phyloP scores from a whole-genome alignment of 2,797 vertebrate genomes.

The Moxostoma hubbsi region DNA sequence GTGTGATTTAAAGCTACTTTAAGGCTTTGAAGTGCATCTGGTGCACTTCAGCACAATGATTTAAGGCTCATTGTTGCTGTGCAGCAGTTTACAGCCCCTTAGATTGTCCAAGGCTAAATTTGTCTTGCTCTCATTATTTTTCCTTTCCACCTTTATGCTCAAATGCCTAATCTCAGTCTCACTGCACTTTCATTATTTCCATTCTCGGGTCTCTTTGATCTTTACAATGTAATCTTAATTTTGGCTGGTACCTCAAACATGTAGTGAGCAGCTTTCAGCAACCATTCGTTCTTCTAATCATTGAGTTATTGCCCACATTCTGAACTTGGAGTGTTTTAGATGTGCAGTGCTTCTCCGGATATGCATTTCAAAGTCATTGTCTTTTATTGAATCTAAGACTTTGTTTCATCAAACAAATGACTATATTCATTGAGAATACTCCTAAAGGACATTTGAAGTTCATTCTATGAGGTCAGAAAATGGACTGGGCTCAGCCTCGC shows the following conservation, averaged over 20 bases:
- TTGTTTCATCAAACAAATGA: constrained; percentile 26
- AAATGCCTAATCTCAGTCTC: constrained; percentile 35
- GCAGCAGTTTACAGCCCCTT: constrained; percentile 44
- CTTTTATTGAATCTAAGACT: constrained; percentile 9
- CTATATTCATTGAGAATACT: constrained; percentile 7
- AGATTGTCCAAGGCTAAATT: constrained; percentile 20
- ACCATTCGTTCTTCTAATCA: constrained; percentile 34
- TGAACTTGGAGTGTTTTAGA: not conserved
- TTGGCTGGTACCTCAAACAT: not conserved
- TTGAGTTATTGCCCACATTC: constrained; percentile 38
- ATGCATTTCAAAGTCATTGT: constrained; percentile 24
- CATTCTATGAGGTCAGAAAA: constrained; percentile 36
- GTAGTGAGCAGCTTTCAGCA: constrained; percentile 17
- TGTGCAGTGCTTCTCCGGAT: not conserved
- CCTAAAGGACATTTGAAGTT: constrained; percentile 38
- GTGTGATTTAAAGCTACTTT: constrained; percentile 44
- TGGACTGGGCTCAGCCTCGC: constrained; percentile 11
- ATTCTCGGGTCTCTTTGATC: constrained; percentile 37
- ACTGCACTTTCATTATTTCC: constrained; percentile 41
- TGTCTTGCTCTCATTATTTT: constrained; percentile 54
- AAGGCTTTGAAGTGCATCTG: constrained; percentile 43
- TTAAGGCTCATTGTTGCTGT: constrained; percentile 50
- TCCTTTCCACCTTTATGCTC: constrained; percentile 29
- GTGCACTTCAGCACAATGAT: constrained; percentile 44
- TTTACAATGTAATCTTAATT: constrained; percentile 17